These are phyloP conservation scores for Thumatha senex DNA, from an alignment of 2,888 invertebrate species.

Conservation along the genomic window DNA sequence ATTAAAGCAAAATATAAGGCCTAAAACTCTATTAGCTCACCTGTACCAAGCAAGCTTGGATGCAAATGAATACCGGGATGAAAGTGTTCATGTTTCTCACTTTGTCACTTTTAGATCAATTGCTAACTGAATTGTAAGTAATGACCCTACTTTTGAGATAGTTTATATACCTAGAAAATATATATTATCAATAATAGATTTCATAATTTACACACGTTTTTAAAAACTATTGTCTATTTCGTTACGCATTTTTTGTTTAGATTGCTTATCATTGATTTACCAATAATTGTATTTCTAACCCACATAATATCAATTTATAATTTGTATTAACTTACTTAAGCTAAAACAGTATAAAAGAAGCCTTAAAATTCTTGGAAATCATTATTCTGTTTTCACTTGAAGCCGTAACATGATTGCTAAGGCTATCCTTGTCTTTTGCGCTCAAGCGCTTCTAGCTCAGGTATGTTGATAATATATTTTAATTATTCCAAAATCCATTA, in stretches of 20 bases:
- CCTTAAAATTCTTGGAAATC: background rate
- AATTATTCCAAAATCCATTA: too few relatives aligned
- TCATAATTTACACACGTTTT: background rate
- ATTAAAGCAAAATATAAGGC: too few relatives aligned
- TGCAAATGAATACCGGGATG: constrained; percentile 23
- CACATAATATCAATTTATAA: background rate
- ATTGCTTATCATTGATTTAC: too few relatives aligned
- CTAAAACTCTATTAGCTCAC: background rate
- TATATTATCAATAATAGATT: background rate
- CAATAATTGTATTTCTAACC: background rate
- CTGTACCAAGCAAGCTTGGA: constrained; percentile 33
- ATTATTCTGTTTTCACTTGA: constrained; percentile 11
- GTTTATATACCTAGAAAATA: background rate
- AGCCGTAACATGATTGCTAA: constrained; percentile 41
- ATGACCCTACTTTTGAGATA: background rate
- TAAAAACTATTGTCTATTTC: background rate
- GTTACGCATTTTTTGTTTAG: background rate
- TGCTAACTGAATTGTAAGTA: background rate
- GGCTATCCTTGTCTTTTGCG: constrained; percentile 38
- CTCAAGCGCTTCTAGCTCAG: constrained; percentile 31
- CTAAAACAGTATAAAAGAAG: background rate
- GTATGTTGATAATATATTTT: too few relatives aligned
- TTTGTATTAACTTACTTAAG: background rate
- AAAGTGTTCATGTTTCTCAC: constrained; percentile 21
- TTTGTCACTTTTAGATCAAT: constrained; percentile 7